Evolutionary conservation across 2,888 invertebrate species (phyloP).

Genomic region (Imbricaverruca yamaguchii): DNA sequence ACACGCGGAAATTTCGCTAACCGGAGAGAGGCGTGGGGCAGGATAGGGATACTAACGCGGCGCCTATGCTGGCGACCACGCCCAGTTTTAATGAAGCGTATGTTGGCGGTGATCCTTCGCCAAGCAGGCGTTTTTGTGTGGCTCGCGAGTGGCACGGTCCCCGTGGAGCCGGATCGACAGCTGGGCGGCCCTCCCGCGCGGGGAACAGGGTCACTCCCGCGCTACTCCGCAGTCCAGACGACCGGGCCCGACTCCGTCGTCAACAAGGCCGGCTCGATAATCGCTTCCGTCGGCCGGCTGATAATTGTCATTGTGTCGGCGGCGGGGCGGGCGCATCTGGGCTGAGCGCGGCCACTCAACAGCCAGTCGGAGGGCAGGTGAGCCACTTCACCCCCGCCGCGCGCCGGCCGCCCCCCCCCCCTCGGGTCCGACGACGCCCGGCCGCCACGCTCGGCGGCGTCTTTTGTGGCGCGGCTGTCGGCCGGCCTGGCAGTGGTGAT

Average conservation of each 20-base stretch:
- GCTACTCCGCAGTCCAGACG: no score
- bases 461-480: constrained; percentile 7
- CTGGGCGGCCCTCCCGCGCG: no score
- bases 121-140: no score
- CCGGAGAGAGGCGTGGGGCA: no score
- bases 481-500: neutral
- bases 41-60: no score
- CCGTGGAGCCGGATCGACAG: no score
- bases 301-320: constrained; percentile 9
- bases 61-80: no score
- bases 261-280: constrained; percentile 1
- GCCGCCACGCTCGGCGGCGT: neutral
- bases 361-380: neutral
- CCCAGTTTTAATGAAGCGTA: no score
- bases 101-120: no score
- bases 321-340: neutral
- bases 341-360: neutral
- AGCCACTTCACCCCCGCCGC: neutral
- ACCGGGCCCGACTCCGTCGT: neutral
- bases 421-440: neutral
- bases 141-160: no score
- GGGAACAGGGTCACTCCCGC: no score
- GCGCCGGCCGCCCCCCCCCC: neutral
- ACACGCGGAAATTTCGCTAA: no score
- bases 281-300: neutral